These are phyloP conservation scores for Periphyllus acericola DNA, from an alignment of 2,888 invertebrate genomes.

Conservation along the genomic window DNA sequence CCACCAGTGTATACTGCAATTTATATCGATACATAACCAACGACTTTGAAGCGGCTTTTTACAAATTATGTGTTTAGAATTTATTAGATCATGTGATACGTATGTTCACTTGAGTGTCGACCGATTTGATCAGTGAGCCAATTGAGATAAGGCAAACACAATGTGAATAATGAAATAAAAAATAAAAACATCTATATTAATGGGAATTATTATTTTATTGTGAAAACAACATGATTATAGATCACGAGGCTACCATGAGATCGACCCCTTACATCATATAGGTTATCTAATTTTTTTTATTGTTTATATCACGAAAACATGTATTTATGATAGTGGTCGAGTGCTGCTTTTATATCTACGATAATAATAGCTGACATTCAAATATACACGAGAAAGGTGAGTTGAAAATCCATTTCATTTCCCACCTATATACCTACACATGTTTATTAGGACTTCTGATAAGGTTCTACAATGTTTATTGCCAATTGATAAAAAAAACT, in stretches of 20 bases:
- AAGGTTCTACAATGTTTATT: not conserved
- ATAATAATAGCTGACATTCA: constrained; percentile 51
- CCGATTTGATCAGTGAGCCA: constrained; percentile 7
- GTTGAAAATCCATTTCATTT: not conserved
- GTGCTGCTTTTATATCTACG: constrained; percentile 26
- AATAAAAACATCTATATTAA: constrained; percentile 45
- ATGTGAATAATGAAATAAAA: not conserved
- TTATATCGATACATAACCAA: not conserved
- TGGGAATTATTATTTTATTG: constrained; percentile 16
- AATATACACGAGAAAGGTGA: constrained; percentile 13
- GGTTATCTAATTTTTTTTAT: constrained; percentile 43
- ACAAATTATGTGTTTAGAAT: constrained; percentile 8
- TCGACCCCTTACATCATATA: constrained; percentile 57
- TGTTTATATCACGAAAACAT: constrained; percentile 43
- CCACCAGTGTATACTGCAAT: not conserved
- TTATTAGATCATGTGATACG: not conserved
- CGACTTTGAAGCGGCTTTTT: not conserved
- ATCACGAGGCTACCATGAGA: constrained; percentile 58
- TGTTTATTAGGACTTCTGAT: not conserved
- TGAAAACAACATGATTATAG: constrained; percentile 58
- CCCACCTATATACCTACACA: not conserved
- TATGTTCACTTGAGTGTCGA: constrained; percentile 14
- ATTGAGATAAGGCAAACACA: not conserved
- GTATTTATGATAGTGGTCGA: constrained; percentile 28
- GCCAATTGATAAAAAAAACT: not conserved